Evolutionary conservation across 2,797 vertebrate species (phyloP).

Genomic region (Acrossocheilus fasciatus): DNA sequence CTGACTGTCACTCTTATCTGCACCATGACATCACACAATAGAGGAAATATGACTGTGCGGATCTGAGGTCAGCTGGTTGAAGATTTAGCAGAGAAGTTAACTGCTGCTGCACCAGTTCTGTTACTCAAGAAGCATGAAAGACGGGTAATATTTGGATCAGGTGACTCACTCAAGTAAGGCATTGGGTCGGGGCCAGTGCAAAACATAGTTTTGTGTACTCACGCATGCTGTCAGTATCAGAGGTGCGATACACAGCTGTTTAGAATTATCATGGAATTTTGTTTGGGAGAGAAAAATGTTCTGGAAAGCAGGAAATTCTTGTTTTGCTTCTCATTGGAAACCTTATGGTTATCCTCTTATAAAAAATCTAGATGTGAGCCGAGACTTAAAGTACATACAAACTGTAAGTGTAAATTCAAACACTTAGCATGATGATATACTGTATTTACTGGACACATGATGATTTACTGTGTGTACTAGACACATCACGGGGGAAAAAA

Average conservation of each 20-base stretch:
- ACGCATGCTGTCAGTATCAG: constrained; percentile 51
- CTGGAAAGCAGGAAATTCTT: constrained; percentile 55
- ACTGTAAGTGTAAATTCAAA: neutral
- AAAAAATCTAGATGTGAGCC: constrained; percentile 30
- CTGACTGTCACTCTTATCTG: constrained; percentile 50
- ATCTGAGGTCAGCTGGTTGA: constrained; percentile 36
- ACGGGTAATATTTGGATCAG: constrained; percentile 10
- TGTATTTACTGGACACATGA: neutral
- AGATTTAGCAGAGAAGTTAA: neutral
- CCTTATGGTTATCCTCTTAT: constrained; percentile 49
- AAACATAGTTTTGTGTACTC: constrained; percentile 45
- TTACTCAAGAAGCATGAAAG: neutral
- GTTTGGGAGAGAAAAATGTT: constrained; percentile 57
- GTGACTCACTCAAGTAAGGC: constrained; percentile 24
- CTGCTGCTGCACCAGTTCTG: constrained; percentile 7
- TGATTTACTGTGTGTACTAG: neutral
- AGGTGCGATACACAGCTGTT: constrained; percentile 61
- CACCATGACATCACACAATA: constrained; percentile 49
- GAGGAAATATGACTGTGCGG: constrained; percentile 36
- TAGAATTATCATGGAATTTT: constrained; percentile 62
- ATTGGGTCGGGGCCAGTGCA: constrained; percentile 42
- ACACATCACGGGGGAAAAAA: no score
- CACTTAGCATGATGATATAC: neutral
- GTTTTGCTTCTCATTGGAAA: constrained; percentile 60
- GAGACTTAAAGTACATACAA: neutral